These are phyloP conservation scores for Podarcis raffonei DNA, from an alignment of 2,113 vertebrate species.

Conservation along the genomic window DNA sequence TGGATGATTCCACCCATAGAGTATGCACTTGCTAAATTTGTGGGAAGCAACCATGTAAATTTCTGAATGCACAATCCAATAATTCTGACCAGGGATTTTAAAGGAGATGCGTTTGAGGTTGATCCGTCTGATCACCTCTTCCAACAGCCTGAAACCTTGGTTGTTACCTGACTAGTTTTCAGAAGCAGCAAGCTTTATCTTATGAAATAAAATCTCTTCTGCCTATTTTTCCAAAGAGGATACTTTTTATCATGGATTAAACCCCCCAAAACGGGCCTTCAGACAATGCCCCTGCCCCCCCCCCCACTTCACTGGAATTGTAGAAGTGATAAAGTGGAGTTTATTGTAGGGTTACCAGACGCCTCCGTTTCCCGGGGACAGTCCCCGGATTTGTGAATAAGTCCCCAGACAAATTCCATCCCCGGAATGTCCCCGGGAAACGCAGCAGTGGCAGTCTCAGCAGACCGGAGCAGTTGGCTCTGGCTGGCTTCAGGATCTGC, in stretches of 20 bases:
- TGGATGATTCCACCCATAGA: neutral
- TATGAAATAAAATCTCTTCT: constrained; percentile 42
- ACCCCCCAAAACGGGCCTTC: too few species aligned
- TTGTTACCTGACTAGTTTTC: constrained; percentile 50
- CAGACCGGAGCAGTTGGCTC: too few species aligned
- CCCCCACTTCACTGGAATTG: neutral
- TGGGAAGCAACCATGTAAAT: neutral
- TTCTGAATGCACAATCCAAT: constrained; percentile 7
- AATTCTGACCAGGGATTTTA: neutral
- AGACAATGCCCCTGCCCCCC: too few species aligned
- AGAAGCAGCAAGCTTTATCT: constrained; percentile 58
- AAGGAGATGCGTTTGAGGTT: neutral
- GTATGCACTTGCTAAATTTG: neutral
- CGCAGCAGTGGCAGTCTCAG: too few species aligned
- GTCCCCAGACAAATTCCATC: too few species aligned
- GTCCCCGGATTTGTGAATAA: too few species aligned
- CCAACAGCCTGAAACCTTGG: constrained; percentile 75
- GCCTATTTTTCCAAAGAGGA: constrained; percentile 38
- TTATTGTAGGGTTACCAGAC: too few species aligned
- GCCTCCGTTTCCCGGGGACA: too few species aligned
- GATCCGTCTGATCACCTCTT: neutral
- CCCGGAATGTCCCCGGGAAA: too few species aligned
- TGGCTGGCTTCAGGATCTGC: too few species aligned
- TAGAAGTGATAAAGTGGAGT: neutral
- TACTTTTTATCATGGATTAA: neutral